Base-by-base conservation (phyloP, 2,113 vertebrate species). In the Zosterops hypoxanthus region DNA sequence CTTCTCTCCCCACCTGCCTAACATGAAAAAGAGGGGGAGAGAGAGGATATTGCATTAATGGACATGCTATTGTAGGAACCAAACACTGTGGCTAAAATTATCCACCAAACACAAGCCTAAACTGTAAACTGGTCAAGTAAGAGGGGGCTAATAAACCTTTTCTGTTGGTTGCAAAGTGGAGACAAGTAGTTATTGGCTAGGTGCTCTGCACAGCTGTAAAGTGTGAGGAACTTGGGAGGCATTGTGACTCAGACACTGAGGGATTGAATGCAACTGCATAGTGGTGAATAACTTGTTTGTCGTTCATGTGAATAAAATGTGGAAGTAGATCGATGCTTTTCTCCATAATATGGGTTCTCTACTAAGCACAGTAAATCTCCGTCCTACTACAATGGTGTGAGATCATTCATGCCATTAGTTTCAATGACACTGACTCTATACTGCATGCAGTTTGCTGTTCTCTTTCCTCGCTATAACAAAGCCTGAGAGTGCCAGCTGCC, bases 371-470 rank as follows among this genome's bases (percentile, higher is more conserved):
- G 96, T 97, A 97, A 97, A 96, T 97, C 96, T 97, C 95, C 96
- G 17, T 96, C 96, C 44, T 11, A 96, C 96, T 63, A 97, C 96
- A 97, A 97, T 96, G 78, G 96, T 36, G 81, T 94, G 91, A 96
- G 96, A 96, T 96, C 95, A 97, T 96, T 97, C 96, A 97, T 95
- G 96, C 96, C 96, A 96, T 96, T 96, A 96, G 96, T 95, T 97
- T 97, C 96, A 97, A 96, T 97, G 95, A 96, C 96, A 93, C 83
- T 95, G 96, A 96, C 92, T 97, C 96, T 96, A 96, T 97, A 97
- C 96, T 96, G 96, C 95, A 92, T 96, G 96, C 96, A 96, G 94
- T 97, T 96, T 97, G 95, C 96, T 94, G 95, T 91, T 96, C 95
- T 95, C 95, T 96, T 96, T 96, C 96, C 96, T 94, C 77, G 21